Evolutionary conservation across 1,140 invertebrate species (phyloP).

Genomic region (Leguminivora glycinivorella): DNA sequence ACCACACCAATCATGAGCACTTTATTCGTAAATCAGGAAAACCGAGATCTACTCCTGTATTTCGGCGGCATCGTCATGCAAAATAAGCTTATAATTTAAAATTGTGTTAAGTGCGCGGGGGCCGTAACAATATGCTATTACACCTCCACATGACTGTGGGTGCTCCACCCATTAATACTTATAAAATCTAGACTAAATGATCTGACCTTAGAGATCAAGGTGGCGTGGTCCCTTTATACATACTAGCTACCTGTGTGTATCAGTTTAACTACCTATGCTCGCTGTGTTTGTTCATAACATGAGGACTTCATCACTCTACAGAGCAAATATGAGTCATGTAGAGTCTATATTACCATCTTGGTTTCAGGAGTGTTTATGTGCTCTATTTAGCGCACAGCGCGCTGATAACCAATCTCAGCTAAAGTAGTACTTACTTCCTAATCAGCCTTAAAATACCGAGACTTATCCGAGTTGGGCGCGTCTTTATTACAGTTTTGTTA

Average conservation of each 20-base stretch:
- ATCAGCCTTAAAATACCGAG: background rate
- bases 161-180: constrained; percentile 38
- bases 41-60: background rate
- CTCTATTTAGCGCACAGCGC: background rate
- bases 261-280: background rate
- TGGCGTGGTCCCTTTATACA: background rate
- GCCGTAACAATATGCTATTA: constrained; percentile 53
- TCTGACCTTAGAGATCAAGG: constrained; percentile 44
- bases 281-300: background rate
- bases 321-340: background rate
- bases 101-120: constrained; percentile 34
- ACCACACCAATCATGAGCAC: constrained; percentile 10
- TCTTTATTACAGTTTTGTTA: background rate
- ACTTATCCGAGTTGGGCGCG: background rate
- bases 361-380: background rate
- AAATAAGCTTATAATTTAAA: constrained; percentile 17
- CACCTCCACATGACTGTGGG: constrained; percentile 51
- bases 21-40: constrained; percentile 23
- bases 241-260: constrained; percentile 4
- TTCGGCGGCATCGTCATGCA: background rate
- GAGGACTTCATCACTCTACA: background rate
- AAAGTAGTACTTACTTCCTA: constrained; percentile 4
- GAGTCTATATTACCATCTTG: background rate
- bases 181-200: constrained; percentile 52
- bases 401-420: constrained; percentile 17